Percentiles rank a stretch among this genome's conserved stretches.
phyloP scores from a whole-genome alignment of 2,113 vertebrate genomes.

The Salminus brasiliensis region DNA sequence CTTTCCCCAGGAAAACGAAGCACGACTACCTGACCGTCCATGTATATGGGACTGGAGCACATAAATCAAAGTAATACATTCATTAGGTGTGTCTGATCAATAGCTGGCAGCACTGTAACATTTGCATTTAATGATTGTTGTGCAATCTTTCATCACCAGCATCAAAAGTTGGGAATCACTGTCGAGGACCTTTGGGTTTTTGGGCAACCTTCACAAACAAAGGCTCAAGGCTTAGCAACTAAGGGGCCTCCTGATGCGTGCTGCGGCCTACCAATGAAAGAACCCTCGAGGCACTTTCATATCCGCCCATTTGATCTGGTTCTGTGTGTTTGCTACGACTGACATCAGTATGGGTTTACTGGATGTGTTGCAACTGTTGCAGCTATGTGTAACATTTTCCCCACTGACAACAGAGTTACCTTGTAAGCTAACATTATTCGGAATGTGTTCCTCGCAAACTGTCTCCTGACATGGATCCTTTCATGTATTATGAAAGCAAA shows the following conservation, averaged over 20 bases:
- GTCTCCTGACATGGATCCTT: neutral
- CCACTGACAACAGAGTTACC: neutral
- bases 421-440: neutral
- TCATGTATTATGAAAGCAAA: neutral
- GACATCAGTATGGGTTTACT: neutral
- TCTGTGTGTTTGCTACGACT: neutral
- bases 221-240: neutral
- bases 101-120: neutral
- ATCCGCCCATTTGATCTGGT: neutral
- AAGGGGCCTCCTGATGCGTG: neutral
- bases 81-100: neutral
- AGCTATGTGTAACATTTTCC: neutral
- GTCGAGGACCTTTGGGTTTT: neutral
- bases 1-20: too few relatives aligned
- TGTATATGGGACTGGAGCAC: neutral
- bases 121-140: neutral
- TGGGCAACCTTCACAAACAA: neutral
- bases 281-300: neutral
- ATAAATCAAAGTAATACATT: neutral
- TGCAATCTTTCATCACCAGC: neutral
- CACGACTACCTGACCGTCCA: too few relatives aligned
- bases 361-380: neutral
- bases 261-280: neutral
- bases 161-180: neutral
- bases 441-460: neutral